These are phyloP conservation scores for Agrypnia vestita DNA, from an alignment of 1,140 invertebrate species.

Conservation along the genomic window DNA sequence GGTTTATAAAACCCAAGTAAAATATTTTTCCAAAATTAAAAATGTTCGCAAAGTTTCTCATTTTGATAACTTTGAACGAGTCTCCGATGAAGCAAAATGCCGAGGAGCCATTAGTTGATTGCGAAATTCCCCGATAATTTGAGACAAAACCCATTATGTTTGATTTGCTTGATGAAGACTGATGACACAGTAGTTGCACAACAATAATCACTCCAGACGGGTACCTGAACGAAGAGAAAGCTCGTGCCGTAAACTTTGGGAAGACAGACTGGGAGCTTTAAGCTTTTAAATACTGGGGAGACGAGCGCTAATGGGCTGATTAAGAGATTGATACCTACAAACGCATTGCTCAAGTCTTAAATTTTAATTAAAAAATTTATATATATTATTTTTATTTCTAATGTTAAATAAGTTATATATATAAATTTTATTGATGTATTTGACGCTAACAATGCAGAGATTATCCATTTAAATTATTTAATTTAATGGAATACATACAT, in stretches of 20 bases:
- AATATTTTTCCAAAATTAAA: no score
- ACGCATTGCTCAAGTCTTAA: background rate
- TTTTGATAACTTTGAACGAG: constrained; percentile 31
- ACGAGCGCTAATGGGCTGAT: constrained; percentile 56
- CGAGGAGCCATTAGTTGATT: constrained; percentile 58
- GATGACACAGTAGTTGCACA: constrained; percentile 53
- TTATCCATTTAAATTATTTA: no score
- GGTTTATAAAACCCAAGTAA: no score
- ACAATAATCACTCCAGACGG: constrained; percentile 59
- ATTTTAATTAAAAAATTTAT: no score
- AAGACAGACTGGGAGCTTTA: constrained; percentile 45
- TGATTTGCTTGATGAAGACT: constrained; percentile 59
- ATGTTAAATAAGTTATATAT: no score
- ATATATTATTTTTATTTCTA: no score
- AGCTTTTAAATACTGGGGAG: constrained; percentile 54
- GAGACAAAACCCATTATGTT: constrained; percentile 59
- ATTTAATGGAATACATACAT: no score
- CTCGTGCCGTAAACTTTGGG: constrained; percentile 47
- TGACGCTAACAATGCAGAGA: no score
- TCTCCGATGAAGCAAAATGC: constrained; percentile 18
- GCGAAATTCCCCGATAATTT: constrained; percentile 50
- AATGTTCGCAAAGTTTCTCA: no score
- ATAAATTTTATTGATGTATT: no score
- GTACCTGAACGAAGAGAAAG: constrained; percentile 42
- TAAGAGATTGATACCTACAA: constrained; percentile 57